These are phyloP conservation scores for Nezara viridula DNA, from an alignment of 2,888 invertebrate species.

Conservation along the genomic window DNA sequence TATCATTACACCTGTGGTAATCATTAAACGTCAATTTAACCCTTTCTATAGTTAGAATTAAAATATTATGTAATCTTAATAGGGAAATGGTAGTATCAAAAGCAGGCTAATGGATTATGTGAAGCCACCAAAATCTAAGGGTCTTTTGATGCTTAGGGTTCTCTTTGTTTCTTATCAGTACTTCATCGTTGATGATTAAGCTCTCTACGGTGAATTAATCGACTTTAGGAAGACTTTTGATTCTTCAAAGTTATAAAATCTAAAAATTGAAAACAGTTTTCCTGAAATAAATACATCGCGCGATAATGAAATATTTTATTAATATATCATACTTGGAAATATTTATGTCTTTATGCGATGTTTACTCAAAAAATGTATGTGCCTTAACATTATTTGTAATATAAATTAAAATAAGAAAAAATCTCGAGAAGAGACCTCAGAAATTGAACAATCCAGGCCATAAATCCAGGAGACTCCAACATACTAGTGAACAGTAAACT, in stretches of 20 bases:
- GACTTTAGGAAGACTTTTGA: not conserved
- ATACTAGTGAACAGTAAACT: no score
- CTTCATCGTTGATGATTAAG: not conserved
- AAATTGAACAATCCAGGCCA: no score
- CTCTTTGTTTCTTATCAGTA: constrained; percentile 12
- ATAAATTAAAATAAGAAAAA: no score
- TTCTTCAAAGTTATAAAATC: not conserved
- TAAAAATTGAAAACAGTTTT: not conserved
- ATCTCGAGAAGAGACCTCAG: no score
- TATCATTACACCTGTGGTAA: no score
- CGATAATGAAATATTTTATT: not conserved
- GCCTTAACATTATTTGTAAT: no score
- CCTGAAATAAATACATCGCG: no score
- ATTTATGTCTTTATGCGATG: no score
- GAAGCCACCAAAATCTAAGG: not conserved
- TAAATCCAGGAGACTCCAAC: no score
- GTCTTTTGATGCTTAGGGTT: not conserved
- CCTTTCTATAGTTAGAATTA: not conserved
- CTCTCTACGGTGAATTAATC: not conserved
- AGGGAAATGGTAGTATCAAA: not conserved
- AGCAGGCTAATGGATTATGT: not conserved
- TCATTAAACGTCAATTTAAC: not conserved
- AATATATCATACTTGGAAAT: no score
- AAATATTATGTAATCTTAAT: not conserved
- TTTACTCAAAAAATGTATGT: no score